Evolutionary conservation across 2,888 invertebrate genomes (phyloP).

Genomic region (Stenchaetothrips biformis): DNA sequence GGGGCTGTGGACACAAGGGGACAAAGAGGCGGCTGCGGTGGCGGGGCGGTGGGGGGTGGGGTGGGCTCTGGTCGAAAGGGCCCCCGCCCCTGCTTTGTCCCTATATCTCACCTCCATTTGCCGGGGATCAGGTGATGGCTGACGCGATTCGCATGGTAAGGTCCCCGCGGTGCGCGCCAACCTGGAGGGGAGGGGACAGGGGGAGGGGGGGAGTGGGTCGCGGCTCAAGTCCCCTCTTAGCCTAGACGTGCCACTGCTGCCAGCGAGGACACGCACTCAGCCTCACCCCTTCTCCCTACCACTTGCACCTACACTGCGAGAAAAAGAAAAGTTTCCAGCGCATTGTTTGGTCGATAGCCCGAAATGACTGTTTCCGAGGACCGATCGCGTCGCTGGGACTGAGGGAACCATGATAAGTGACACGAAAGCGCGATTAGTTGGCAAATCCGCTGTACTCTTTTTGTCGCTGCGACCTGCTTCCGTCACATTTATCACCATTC

Average conservation of each 20-base stretch:
- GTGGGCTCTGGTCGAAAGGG: not conserved
- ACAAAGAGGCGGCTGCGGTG: not conserved
- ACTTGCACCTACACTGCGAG: too few species aligned
- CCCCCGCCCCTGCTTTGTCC: not conserved
- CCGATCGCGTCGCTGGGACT: too few species aligned
- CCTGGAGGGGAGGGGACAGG: not conserved
- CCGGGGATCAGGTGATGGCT: not conserved
- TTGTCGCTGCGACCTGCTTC: too few species aligned
- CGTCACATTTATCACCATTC: too few species aligned
- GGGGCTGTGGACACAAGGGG: too few species aligned
- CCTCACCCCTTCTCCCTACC: not conserved
- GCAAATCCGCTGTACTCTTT: too few species aligned
- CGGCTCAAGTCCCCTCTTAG: not conserved
- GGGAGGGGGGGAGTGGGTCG: not conserved
- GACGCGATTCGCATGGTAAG: constrained; percentile 1
- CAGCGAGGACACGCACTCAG: not conserved
- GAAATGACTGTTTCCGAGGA: too few species aligned
- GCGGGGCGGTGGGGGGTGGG: not conserved
- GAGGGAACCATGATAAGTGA: too few species aligned
- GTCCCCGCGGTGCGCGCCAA: not conserved
- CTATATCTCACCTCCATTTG: constrained; percentile 6
- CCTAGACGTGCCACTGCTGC: not conserved
- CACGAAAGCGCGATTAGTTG: too few species aligned
- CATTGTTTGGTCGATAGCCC: too few species aligned
- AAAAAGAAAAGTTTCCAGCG: too few species aligned